phyloP scores from a whole-genome alignment of 2,888 invertebrate genomes.

The Doris montereyensis region DNA sequence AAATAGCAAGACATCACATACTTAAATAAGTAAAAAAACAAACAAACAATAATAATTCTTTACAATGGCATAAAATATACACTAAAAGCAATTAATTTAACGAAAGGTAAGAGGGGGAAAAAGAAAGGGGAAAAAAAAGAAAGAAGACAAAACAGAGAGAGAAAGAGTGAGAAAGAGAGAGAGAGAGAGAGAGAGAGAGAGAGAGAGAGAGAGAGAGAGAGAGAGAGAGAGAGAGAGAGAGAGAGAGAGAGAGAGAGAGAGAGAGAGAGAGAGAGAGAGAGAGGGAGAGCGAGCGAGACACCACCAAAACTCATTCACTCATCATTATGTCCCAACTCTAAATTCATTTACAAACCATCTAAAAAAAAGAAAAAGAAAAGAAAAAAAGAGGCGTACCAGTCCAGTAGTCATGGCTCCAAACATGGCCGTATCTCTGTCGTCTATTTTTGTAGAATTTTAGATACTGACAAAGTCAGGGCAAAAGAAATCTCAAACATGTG shows the following conservation, averaged over 20 bases:
- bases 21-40: too few relatives aligned
- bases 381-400: conserved; percentile 65
- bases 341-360: too few relatives aligned
- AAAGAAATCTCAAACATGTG: conserved; percentile 63
- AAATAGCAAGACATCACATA: too few relatives aligned
- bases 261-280: too few relatives aligned
- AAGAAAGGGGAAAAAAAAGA: conserved; percentile 26
- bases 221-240: neutral
- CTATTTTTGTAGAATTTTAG: conserved; percentile 58
- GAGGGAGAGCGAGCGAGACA: too few relatives aligned
- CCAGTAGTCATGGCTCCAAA: conserved; percentile 61
- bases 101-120: too few relatives aligned
- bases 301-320: too few relatives aligned
- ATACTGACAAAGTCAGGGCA: conserved; percentile 59
- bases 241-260: neutral
- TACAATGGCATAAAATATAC: too few relatives aligned
- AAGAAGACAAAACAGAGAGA: conserved; percentile 1
- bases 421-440: conserved; percentile 53
- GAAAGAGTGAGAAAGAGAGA: neutral
- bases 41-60: too few relatives aligned
- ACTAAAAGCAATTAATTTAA: too few relatives aligned
- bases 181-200: neutral
- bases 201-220: neutral
- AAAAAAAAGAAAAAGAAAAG: too few relatives aligned
- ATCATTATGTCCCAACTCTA: too few relatives aligned